Evolutionary conservation across 2,797 vertebrate genomes (phyloP), one percentile per base, ranked within the genome.

Genomic region (Mionectes olivaceus): DNA sequence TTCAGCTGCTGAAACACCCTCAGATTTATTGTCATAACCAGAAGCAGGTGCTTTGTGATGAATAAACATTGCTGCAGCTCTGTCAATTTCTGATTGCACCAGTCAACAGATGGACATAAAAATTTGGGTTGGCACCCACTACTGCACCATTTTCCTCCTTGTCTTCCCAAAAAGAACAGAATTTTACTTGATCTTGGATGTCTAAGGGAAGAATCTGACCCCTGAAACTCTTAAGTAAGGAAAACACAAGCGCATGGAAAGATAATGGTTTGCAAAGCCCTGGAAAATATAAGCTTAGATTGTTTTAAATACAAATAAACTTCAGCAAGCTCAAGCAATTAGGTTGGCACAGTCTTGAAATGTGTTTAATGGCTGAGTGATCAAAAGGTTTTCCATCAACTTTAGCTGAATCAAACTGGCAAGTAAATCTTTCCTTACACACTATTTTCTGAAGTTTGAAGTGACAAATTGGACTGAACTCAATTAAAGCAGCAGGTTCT

Each of bases 391-490:
- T 95, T 93, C 92, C 96, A 96, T 97, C 97, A 97, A 89, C 94
- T 97, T 88, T 89, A 94, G 93, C 85, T 96, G 95, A 97, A 95
- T 98, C 91, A 95, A 94, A 96, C 96, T 97, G 93, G 89, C 96
- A 97, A 90, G 76, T 78, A 94, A 97, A 94, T 98, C 94, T 97
- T 97, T 96, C 94, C 96, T 97, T 97, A 95, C 92, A 96, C 93
- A 84, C 96, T 94, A 96, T 97, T 97, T 97, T 97, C 96, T 63
- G 8, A 95, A 97, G 93, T 96, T 95, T 98, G 93, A 97, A 97
- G 95, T 97, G 96, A 97, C 96, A 97, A 97, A 98, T 96, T 97
- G 95, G 96, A 97, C 95, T 93, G 94, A 98, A 97, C 96, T 97
- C 96, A 97, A 97, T 98, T 97, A 97, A 83, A 86, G 96, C 91